A percentile compares a stretch with the other conserved stretches of the same genome.
These are phyloP conservation scores for Lordiphosa stackelbergi DNA, from an alignment of 1,140 invertebrate species.

Conservation along the genomic window DNA sequence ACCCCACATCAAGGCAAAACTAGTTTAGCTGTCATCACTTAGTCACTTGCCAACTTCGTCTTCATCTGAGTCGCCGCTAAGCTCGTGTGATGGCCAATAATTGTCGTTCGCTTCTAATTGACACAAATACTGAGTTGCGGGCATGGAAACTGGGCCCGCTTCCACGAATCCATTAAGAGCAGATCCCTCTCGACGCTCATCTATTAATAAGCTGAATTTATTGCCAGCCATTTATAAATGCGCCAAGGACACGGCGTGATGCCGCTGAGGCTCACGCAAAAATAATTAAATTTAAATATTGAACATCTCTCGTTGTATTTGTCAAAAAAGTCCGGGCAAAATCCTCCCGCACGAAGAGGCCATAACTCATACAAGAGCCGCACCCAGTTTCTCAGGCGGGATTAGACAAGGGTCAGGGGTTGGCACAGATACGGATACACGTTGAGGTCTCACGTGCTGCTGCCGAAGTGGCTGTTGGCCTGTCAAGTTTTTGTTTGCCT, in stretches of 20 bases:
- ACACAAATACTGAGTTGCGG: conserved; percentile 25
- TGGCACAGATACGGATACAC: not conserved
- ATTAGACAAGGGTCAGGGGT: conserved; percentile 7
- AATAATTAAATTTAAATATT: conserved; percentile 76
- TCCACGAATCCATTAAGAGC: conserved; percentile 30
- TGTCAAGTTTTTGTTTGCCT: conserved; percentile 46
- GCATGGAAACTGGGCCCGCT: not conserved
- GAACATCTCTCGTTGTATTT: conserved; percentile 64
- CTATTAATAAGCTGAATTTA: conserved; percentile 68
- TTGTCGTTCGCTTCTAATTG: conserved; percentile 50
- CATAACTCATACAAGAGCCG: conserved; percentile 60
- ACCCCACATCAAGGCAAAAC: conserved; percentile 30
- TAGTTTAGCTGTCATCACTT: conserved; percentile 50
- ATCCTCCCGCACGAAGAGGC: conserved; percentile 43
- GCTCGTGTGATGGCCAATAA: conserved; percentile 49
- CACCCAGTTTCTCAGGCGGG: conserved; percentile 20
- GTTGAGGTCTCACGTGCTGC: conserved; percentile 37
- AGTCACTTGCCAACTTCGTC: conserved; percentile 9
- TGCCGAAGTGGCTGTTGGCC: conserved; percentile 13
- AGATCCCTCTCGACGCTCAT: conserved; percentile 36
- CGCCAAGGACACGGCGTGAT: not conserved
- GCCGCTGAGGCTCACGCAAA: conserved; percentile 37
- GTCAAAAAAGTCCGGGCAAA: conserved; percentile 46
- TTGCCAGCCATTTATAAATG: conserved; percentile 46
- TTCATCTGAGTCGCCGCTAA: conserved; percentile 28